Evolutionary conservation across 2,797 vertebrate genomes (phyloP), one percentile per base, ranked within the genome.

Genomic region (Anabacerthia variegaticeps): DNA sequence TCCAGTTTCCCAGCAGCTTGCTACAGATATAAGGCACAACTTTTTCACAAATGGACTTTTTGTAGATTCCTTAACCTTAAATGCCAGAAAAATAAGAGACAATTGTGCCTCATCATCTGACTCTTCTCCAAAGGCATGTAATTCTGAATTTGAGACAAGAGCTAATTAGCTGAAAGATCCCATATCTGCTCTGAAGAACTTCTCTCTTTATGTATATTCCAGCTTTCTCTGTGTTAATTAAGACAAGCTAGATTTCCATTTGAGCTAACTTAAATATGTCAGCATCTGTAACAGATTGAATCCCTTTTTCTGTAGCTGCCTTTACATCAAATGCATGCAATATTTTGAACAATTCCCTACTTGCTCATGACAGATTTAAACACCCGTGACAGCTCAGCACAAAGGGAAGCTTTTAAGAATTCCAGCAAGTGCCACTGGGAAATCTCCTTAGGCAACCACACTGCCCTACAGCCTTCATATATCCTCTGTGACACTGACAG

Each of bases 281-380:
- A 89, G 79, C 81, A 92, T 88, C 82, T 91, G 87, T 43, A 89
- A 77, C 24, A 93, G 27, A 74, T 89, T 92, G 49, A 71, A 77
- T 61, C 21, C 23, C 32, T 46, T 73, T 72, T 91, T 44, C 82
- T 89, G 17, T 61, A 80, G 79, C 68, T 17, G 26, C 49, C 73
- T 93, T 69, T 78, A 74, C 26, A 30, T 90, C 79, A 94, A 89
- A 89, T 52, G 28, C 32, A 46, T 48, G 43, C 43, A 94, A 9
- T 88, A 91, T 93, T 95, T 94, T 88, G 52, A 87, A 88, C 73
- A 86, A 56, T 78, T 92, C 69, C 30, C 43, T 48, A 22, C 48
- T 81, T 92, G 39, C 59, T 92, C 36, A 22, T n/a, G 48, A 83
- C 59, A 81, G 62, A 88, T 75, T 89, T 77, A 89, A 94, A 87